phyloP scores from a whole-genome alignment of 2,113 vertebrate species.

The Heterochromis multidens region DNA sequence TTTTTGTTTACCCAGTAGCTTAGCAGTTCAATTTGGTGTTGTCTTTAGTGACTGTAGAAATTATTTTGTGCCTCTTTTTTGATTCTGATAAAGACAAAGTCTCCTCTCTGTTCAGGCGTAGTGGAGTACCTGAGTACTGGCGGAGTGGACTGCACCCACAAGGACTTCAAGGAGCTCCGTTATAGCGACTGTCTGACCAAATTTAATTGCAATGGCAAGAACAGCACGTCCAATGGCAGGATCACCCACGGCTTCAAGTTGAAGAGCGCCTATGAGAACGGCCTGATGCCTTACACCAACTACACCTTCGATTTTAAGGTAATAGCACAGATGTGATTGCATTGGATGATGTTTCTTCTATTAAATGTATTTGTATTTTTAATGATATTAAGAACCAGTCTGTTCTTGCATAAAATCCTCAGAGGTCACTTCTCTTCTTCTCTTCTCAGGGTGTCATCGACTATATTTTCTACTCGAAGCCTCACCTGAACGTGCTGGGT shows the following conservation, averaged over 20 bases:
- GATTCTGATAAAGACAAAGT: not conserved
- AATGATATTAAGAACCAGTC: not conserved
- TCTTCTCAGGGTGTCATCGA: slow-evolving; percentile 93
- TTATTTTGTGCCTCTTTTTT: not conserved
- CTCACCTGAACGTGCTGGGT: slow-evolving; percentile 94
- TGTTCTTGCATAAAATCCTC: not conserved
- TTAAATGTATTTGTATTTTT: not conserved
- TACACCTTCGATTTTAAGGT: slow-evolving; percentile 99
- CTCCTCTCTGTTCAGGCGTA: slow-evolving; percentile 78
- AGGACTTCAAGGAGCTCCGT: slow-evolving; percentile 97
- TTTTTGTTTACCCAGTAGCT: too few relatives aligned
- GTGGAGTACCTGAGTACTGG: slow-evolving; percentile 97
- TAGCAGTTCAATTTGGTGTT: not conserved
- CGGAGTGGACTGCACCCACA: slow-evolving; percentile 96
- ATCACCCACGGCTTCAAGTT: slow-evolving; percentile 98
- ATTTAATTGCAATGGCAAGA: slow-evolving; percentile 97
- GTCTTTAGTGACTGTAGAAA: not conserved
- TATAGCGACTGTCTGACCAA: slow-evolving; percentile 97
- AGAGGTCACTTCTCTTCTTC: not conserved
- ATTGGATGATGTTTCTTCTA: not conserved
- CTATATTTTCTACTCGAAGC: slow-evolving; percentile 99
- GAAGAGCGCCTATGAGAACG: slow-evolving; percentile 96
- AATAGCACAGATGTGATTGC: not conserved
- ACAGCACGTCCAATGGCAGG: slow-evolving; percentile 88
- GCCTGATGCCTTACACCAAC: slow-evolving; percentile 98